Evolutionary conservation across 2,797 vertebrate species (phyloP), one percentile per base, ranked within the genome.

Genomic region (Enteromius treurensis): DNA sequence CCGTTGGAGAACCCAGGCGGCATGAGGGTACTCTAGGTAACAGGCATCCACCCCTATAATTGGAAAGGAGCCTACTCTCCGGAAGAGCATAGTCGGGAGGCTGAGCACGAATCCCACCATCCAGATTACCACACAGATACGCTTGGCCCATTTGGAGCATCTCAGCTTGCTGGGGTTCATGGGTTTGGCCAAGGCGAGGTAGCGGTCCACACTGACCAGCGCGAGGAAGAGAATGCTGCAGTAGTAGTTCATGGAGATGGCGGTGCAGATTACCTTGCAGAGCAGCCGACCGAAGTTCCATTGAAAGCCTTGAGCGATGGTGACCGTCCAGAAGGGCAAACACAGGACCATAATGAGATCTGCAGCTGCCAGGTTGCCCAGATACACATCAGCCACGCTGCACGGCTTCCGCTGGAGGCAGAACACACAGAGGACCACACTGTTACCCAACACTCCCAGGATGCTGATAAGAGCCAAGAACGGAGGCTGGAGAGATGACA

Each of bases 281-380:
- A 97, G 91, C 17, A 85, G 81, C 65, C 93, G 86, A 3, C 96
- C 96, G 4, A 97, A 98, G 23, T 91, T 90, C 97, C 97, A 98
- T 0, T 92, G 42, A 68, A 93, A 96, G 0, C 77, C 60, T 6
- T 89, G 91, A 83, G 94, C 86, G 0, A 97, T 93, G 77, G 93
- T 95, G 85, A 95, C 55, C 10, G 94, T 95, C 96, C 96, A 98
- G 91, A 98, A 97, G 75, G 97, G 97, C 37, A 98, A 91, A 77
- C 91, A 93, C 0, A 85, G 90, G 65, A 95, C 90, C 79, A 98
- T 85, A 73, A 96, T 62, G 21, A 98, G 89, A 89, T 98, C 96
- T 0, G 96, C 95, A 2, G 86, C 73, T 0, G 96, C 96, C 90
- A 96, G 92, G 87, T 96, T 97, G 37, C 94, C 95, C 82, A 98